Conservation (phyloP, 2,113 vertebrate species). For the Nettapus auritus region DNA sequence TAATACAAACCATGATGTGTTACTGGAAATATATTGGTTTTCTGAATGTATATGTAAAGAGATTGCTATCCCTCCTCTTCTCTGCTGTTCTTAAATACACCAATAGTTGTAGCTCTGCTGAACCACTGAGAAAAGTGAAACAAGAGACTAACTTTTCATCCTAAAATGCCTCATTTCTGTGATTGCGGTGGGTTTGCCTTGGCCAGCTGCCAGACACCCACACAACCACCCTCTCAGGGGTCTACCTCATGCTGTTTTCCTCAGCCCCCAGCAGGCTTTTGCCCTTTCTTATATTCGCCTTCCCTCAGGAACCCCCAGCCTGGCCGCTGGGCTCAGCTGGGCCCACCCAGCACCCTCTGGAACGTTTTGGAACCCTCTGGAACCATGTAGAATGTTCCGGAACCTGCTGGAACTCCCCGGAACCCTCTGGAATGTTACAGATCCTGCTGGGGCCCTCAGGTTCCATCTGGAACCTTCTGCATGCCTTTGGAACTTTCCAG, state of each 20-base stretch:
- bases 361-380: too few species aligned
- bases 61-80: not conserved
- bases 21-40: not conserved
- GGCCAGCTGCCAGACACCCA: not conserved
- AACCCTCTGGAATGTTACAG: too few species aligned
- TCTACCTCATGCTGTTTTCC: not conserved
- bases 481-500: too few species aligned
- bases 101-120: not conserved
- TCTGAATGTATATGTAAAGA: not conserved
- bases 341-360: accelerated
- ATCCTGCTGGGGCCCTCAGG: too few species aligned
- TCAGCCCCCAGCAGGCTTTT: not conserved
- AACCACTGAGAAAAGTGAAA: not conserved
- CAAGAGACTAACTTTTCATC: not conserved
- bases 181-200: not conserved
- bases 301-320: not conserved
- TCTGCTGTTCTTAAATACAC: not conserved
- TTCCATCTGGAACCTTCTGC: too few species aligned
- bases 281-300: accelerated
- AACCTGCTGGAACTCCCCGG: too few species aligned
- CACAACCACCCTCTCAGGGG: not conserved
- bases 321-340: accelerated
- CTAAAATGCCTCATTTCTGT: not conserved
- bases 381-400: too few species aligned
- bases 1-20: not conserved